Percentiles rank a stretch among this genome's conserved stretches.
Conservation (phyloP, 2,113 vertebrate species). For the Synchiropus splendidus region DNA sequence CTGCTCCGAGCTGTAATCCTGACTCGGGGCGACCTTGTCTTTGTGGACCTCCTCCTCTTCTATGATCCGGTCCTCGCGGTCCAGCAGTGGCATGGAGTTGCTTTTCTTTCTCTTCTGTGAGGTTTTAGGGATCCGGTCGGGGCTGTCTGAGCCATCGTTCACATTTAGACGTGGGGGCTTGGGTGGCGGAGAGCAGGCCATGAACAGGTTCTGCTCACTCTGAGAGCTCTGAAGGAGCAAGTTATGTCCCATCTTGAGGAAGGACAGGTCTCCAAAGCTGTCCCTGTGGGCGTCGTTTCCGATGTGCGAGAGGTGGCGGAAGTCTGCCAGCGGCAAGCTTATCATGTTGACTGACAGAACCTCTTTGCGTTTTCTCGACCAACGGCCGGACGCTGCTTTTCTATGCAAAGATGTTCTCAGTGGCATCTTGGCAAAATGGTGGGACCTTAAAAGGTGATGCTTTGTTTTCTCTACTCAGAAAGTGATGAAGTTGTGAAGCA, state of each 20-base stretch:
- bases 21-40: constrained; percentile 9
- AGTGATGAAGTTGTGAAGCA: constrained; percentile 4
- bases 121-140: constrained; percentile 7
- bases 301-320: constrained; percentile 68
- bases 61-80: constrained; percentile 31
- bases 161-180: constrained; percentile 87
- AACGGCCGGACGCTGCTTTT: constrained; percentile 41
- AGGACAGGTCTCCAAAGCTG: constrained; percentile 70
- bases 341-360: constrained; percentile 69
- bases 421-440: constrained; percentile 62
- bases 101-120: constrained; percentile 53
- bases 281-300: constrained; percentile 44
- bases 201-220: constrained; percentile 75
- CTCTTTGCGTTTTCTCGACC: constrained; percentile 46
- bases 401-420: constrained; percentile 45
- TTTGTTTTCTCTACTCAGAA: constrained; percentile 5
- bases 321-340: constrained; percentile 68
- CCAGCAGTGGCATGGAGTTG: constrained; percentile 62
- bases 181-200: constrained; percentile 75
- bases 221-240: constrained; percentile 64
- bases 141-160: constrained; percentile 51
- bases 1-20: constrained; percentile 11
- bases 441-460: constrained; percentile 1
- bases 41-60: constrained; percentile 23
- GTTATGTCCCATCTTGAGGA: constrained; percentile 56